Base-by-base conservation (phyloP, 2,113 vertebrate genomes). In the Phyllostomus hastatus region DNA sequence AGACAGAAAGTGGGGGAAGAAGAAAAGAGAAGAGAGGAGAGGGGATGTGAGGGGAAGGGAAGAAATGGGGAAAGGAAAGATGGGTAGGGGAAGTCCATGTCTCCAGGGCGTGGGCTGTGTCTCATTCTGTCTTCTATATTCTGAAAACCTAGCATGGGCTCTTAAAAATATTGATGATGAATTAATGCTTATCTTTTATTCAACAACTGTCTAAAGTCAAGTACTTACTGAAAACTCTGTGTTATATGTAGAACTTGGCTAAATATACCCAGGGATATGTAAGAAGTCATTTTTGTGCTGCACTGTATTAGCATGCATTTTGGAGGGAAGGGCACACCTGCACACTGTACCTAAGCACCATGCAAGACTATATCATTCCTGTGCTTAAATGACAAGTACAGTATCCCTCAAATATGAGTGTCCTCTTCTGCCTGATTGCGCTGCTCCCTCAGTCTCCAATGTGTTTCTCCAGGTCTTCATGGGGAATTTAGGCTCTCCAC, bases 361-460 rank as follows among this genome's bases (percentile, higher is more conserved):
- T 1, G 43, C 33, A 38, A 43, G 38, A 6, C 35, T 35, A 22
- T 35, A 6, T 33, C 19, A 2, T 35, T 54, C 26, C 82, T 67
- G 20, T 43, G 41, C 26, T 2, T 11, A 35, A 67, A 31, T 38
- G 70, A 26, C 35, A 17, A 69, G n/a, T 4, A 1, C 38, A 4
- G 8, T 5, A 11, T n/a, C 38, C 64, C 52, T 90, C n/a, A 59
- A 7, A 57, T 31, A 11, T 0, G 61, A 28, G n/a, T 8, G 0
- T 11, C 26, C 9, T 72, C 46, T 73, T 72, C 43, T 66, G 33
- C 24, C 31, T 59, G 7, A 14, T 31, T 5, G 2, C 4, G 16
- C 8, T 8, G 2, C 2, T 26, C 2, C 1, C 11, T 41, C 14
- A 54, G 4, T 4, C 24, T 50, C 20, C 11, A 26, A 1, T 16